Evolutionary conservation across 2,888 invertebrate genomes (phyloP).

Genomic region (Therioaphis trifolii): DNA sequence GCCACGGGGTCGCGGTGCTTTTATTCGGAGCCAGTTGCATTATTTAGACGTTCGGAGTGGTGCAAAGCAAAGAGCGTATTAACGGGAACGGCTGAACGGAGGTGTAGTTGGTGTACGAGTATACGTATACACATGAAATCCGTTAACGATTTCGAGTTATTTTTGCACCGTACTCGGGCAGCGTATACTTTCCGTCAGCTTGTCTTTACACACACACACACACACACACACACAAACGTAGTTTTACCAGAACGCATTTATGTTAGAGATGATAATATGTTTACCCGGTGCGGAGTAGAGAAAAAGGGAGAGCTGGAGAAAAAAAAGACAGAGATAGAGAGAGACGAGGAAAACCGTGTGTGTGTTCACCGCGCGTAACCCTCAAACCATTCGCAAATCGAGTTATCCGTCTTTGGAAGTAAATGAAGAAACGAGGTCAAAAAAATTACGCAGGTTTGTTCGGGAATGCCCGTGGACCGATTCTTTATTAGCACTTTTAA

Average conservation of each 20-base stretch:
- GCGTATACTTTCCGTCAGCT: background rate
- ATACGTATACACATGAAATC: background rate
- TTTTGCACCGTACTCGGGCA: background rate
- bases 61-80: background rate
- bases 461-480: background rate
- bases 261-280: slow-evolving; percentile 24
- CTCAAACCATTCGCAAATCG: slow-evolving; percentile 35
- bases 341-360: background rate
- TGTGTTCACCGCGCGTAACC: background rate
- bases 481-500: slow-evolving; percentile 16
- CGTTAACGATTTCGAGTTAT: slow-evolving; percentile 10
- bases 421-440: slow-evolving; percentile 35
- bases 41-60: slow-evolving; percentile 10
- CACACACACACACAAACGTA: no score
- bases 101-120: background rate
- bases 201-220: no score
- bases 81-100: no score
- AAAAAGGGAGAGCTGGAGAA: no score
- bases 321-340: background rate
- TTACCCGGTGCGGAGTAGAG: slow-evolving; percentile 1
- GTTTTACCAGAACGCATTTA: background rate
- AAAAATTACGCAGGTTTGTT: slow-evolving; percentile 13
- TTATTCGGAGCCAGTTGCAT: background rate
- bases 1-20: no score
- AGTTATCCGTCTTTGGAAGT: slow-evolving; percentile 22